Evolutionary conservation across 2,113 vertebrate genomes (phyloP).

Genomic region (Osmerus eperlanus): DNA sequence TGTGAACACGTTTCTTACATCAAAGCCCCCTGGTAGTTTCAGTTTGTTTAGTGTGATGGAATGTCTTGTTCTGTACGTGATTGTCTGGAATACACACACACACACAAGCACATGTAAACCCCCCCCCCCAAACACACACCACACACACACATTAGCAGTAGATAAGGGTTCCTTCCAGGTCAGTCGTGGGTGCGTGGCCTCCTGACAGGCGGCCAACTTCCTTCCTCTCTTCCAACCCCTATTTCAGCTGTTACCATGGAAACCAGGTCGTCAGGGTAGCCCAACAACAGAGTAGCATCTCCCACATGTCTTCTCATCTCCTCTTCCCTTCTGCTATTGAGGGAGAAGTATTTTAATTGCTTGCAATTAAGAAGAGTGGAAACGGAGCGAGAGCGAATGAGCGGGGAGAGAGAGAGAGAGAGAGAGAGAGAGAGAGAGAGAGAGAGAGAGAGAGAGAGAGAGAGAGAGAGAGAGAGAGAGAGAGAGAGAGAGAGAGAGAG

Average conservation of each 20-base stretch:
- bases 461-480: background rate
- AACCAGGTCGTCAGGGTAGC: slow-evolving; percentile 31
- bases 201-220: background rate
- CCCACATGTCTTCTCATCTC: slow-evolving; percentile 12
- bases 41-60: slow-evolving; percentile 13
- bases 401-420: slow-evolving; percentile 15
- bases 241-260: slow-evolving; percentile 37
- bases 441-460: too few relatives aligned
- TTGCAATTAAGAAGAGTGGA: slow-evolving; percentile 25
- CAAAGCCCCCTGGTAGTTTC: background rate
- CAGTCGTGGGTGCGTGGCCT: slow-evolving; percentile 8
- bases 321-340: slow-evolving; percentile 27
- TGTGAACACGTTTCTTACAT: slow-evolving; percentile 10
- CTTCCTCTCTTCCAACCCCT: background rate
- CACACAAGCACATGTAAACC: too few relatives aligned
- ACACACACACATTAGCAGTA: background rate
- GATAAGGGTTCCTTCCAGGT: slow-evolving; percentile 21
- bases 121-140: slow-evolving; percentile 12
- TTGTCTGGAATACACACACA: background rate
- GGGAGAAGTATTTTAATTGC: slow-evolving; percentile 46
- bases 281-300: slow-evolving; percentile 26
- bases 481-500: background rate
- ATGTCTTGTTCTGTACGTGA: too few relatives aligned
- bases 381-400: background rate
- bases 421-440: too few relatives aligned